A percentile compares a stretch with the other conserved stretches of the same genome.
phyloP scores from a whole-genome alignment of 2,113 vertebrate genomes.

The Hemicordylus capensis region DNA sequence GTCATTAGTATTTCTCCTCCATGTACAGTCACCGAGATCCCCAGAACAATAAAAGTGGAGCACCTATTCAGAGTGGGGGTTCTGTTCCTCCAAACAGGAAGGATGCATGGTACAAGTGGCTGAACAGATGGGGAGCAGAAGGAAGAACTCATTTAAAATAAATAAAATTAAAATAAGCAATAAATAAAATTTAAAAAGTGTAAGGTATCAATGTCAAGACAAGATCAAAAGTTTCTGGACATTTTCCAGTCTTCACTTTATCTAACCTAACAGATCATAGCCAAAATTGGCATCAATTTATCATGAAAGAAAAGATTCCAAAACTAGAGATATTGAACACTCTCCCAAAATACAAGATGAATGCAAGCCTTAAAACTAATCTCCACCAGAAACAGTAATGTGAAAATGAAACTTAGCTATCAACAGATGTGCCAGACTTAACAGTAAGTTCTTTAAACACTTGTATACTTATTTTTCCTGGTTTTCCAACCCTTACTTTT shows the following conservation, averaged over 20 bases:
- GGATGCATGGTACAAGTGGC: background rate
- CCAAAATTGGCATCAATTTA: background rate
- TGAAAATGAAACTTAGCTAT: background rate
- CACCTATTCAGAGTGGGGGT: background rate
- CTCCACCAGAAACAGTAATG: background rate
- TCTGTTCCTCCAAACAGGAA: background rate
- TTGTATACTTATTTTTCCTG: background rate
- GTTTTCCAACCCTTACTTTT: background rate
- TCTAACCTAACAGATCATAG: background rate
- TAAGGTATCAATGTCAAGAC: background rate
- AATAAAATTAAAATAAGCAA: no score
- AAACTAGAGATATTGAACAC: background rate
- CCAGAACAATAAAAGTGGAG: background rate
- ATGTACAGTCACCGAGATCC: background rate
- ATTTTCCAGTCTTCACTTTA: background rate
- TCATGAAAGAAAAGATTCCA: background rate
- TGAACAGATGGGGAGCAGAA: background rate
- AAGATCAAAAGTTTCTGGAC: background rate
- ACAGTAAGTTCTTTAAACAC: background rate
- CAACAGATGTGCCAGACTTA: background rate
- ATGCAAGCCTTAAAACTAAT: background rate
- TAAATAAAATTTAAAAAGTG: no score
- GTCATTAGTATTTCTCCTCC: background rate
- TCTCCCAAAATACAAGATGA: background rate
- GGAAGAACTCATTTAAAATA: background rate